Base-by-base conservation (phyloP, 2,888 invertebrate genomes). In the Pachydiplax longipennis region DNA sequence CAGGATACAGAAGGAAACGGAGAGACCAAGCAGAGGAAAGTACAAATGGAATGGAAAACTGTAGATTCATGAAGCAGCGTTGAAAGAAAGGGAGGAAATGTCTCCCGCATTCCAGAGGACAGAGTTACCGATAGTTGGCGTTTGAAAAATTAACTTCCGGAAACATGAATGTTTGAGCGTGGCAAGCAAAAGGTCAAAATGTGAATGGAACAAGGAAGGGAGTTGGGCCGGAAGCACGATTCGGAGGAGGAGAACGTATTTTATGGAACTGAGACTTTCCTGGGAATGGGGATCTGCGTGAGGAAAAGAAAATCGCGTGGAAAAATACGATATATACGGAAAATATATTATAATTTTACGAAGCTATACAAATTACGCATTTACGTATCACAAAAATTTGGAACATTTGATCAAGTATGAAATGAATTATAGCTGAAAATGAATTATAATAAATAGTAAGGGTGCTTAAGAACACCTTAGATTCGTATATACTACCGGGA, bases 141-240 rank as follows among this genome's bases (percentile, higher is more conserved):
- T 37, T 61, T 87, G 87, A 87, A 87, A 87, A 61, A 87, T 87
- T 87, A 87, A 65, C 61, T 87, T 87, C 61, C 87, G 61, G 87
- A 37, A 58, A 13, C 87, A 61, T 87, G 87, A 87, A 87, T 87
- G 58, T 87, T 87, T 87, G 61, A 73, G 73, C 31, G 31, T 61
- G 87, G 61, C 31, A 53, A 53, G 73, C 73, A 73, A n/a, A 73
- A 73, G 73, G 73, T 31, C 73, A 73, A 13, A 73, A 73, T 73
- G 73, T 73, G 73, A 65, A 48, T 61, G 65, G 35, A 40, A 18
- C 82, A 82, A 40, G 81, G 44, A 44, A 40, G 15, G 40, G 37
- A 31, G 18, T 1, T 22, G 53, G 2, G 53, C 53, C 58, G 58
- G 83, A 35, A 58, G 48, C 10, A 18, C 44, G 81, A n/a, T 5